Evolutionary conservation across 2,888 invertebrate genomes (phyloP).

Genomic region (Heliconius cydno): DNA sequence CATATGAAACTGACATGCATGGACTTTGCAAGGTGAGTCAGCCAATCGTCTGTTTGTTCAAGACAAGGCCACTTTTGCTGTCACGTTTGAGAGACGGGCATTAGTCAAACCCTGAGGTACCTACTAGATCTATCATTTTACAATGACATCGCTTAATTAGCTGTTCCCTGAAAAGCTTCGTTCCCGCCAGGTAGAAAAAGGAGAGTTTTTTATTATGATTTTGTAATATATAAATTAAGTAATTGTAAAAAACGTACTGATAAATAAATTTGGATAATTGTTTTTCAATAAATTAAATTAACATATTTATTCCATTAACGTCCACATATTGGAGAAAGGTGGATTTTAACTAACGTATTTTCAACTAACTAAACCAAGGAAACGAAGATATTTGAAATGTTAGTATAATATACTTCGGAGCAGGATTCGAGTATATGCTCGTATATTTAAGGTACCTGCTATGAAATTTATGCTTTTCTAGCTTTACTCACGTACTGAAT

Average conservation of each 20-base stretch:
- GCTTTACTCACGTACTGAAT: background rate
- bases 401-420: background rate
- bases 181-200: background rate
- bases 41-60: conserved; percentile 14
- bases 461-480: no score
- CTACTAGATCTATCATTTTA: conserved; percentile 25
- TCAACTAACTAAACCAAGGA: background rate
- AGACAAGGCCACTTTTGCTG: conserved; percentile 32
- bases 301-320: no score
- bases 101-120: conserved; percentile 23
- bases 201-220: background rate
- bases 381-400: background rate
- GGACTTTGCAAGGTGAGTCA: conserved; percentile 26
- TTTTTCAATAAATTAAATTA: no score
- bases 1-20: conserved; percentile 8
- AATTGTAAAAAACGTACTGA: background rate
- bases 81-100: conserved; percentile 23
- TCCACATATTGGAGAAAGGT: no score
- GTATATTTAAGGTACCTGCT: no score
- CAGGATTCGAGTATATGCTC: no score
- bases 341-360: background rate
- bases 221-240: background rate
- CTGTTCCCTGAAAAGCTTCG: background rate
- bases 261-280: background rate
- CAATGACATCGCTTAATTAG: conserved; percentile 13